Percentiles rank a stretch among this genome's conserved stretches.
Conservation (phyloP, 2,113 vertebrate genomes). For the Phyllostomus hastatus region DNA sequence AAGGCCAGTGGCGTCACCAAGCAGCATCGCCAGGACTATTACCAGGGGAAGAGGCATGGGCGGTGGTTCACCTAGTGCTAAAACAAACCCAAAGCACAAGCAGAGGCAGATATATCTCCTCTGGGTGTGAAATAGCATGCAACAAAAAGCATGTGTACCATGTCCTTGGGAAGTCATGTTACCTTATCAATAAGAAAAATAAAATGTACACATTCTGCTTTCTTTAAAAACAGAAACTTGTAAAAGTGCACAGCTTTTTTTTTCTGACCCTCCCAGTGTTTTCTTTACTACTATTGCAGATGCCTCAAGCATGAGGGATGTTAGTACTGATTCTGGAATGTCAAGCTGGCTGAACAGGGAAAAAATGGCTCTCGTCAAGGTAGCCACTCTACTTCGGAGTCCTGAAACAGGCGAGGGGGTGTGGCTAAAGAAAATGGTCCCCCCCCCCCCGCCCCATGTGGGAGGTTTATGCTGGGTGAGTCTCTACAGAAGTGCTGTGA, state of each 20-base stretch:
- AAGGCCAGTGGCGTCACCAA: constrained; percentile 86
- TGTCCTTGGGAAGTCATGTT: fast-evolving
- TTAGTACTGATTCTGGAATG: background rate
- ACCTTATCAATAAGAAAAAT: fast-evolving
- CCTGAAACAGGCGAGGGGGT: background rate
- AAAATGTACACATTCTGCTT: fast-evolving
- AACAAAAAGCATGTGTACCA: fast-evolving
- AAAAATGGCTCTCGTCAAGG: background rate
- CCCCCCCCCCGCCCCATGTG: too few species aligned
- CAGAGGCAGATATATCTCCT: constrained; percentile 49
- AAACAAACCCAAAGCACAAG: constrained; percentile 56
- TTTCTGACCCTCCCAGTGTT: background rate
- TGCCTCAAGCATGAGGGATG: background rate
- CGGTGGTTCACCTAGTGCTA: constrained; percentile 57
- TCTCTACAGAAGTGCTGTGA: background rate
- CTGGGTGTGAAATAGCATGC: fast-evolving
- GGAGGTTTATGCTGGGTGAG: background rate
- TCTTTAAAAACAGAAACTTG: background rate
- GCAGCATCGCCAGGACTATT: constrained; percentile 91
- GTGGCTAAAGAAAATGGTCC: background rate
- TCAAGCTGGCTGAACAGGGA: background rate
- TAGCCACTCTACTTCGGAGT: background rate
- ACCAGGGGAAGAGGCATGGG: constrained; percentile 83
- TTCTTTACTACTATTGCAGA: background rate
- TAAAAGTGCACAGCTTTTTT: background rate